These are phyloP conservation scores for Campylomormyrus numenius DNA, from an alignment of 2,113 vertebrate genomes.

Conservation along the genomic window DNA sequence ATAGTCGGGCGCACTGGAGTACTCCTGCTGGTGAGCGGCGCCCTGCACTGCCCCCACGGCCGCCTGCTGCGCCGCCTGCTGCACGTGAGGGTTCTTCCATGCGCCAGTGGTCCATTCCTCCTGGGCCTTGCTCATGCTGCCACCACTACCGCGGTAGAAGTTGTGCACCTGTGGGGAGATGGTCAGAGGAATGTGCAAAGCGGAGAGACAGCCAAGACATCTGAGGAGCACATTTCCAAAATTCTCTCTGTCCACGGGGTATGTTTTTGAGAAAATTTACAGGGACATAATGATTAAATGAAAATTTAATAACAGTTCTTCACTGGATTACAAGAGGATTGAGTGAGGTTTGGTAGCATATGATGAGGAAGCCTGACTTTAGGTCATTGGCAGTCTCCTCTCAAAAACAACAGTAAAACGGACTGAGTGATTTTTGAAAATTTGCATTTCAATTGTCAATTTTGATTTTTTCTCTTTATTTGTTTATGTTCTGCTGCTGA, in stretches of 20 bases:
- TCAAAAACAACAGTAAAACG: not conserved
- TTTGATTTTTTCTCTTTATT: not conserved
- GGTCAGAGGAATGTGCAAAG: not conserved
- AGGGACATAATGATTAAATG: not conserved
- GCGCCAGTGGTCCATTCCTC: conserved; percentile 94
- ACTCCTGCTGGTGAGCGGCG: conserved; percentile 76
- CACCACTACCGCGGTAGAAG: conserved; percentile 90
- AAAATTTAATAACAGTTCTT: not conserved
- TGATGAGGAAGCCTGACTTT: not conserved
- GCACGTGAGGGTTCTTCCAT: conserved; percentile 95
- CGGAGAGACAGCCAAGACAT: not conserved
- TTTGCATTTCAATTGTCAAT: not conserved
- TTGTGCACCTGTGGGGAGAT: conserved; percentile 75
- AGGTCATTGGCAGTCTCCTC: not conserved
- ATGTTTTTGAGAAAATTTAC: not conserved
- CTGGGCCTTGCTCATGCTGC: conserved; percentile 94
- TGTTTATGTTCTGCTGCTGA: not conserved
- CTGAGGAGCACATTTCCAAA: not conserved
- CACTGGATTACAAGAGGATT: not conserved
- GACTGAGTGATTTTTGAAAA: not conserved
- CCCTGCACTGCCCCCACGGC: conserved; percentile 87
- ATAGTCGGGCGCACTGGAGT: conserved; percentile 89
- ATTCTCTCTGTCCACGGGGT: not conserved
- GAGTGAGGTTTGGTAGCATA: not conserved
- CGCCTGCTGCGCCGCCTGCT: conserved; percentile 86